Conservation (phyloP, 2,113 vertebrate species). For the Athene noctua region DNA sequence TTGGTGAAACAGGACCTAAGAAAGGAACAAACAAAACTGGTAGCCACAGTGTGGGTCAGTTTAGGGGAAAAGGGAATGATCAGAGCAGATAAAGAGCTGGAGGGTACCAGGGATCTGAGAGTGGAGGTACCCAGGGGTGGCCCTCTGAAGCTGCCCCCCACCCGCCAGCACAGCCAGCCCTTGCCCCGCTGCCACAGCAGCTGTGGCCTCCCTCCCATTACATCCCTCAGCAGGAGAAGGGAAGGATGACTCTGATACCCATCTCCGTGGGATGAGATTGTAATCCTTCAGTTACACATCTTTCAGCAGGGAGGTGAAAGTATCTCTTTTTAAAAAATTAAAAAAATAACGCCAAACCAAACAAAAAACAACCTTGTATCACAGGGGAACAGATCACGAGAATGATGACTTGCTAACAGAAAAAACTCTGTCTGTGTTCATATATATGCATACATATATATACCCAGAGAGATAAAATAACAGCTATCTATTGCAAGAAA, state of each 20-base stretch:
- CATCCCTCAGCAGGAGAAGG: background rate
- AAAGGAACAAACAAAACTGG: too few species aligned
- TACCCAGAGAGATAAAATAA: background rate
- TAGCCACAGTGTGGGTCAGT: background rate
- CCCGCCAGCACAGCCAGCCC: background rate
- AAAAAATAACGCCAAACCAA: too few species aligned
- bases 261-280: accelerated
- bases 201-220: background rate
- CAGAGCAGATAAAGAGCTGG: background rate
- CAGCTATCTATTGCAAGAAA: background rate
- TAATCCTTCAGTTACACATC: background rate
- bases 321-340: too few species aligned
- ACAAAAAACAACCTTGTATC: too few species aligned
- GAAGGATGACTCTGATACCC: background rate
- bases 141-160: background rate
- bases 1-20: background rate
- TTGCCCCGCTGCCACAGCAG: too few species aligned
- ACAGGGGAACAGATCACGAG: background rate
- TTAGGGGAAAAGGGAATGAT: background rate
- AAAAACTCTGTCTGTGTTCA: background rate
- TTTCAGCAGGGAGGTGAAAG: background rate
- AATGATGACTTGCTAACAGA: background rate
- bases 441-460: too few species aligned
- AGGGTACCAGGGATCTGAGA: background rate
- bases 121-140: too few species aligned